A percentile compares a stretch with the other conserved stretches of the same genome.
phyloP scores from a whole-genome alignment of 1,140 invertebrate species.

The Copidosoma floridanum region DNA sequence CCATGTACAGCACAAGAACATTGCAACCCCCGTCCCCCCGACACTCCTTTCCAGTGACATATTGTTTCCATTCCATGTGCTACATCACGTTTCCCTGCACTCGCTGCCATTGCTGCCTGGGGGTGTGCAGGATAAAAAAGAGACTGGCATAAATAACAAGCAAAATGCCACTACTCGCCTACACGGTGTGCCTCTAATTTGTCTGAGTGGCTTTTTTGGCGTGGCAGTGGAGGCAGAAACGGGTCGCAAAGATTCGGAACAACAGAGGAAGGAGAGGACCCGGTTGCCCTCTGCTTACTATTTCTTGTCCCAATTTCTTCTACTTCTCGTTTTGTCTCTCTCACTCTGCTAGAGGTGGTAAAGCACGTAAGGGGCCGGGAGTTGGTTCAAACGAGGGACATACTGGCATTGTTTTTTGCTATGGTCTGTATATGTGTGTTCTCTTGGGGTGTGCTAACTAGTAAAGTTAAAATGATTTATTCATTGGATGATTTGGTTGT shows the following conservation, averaged over 20 bases:
- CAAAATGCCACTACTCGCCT: conserved; percentile 24
- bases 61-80: conserved; percentile 55
- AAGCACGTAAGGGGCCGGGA: too few species aligned
- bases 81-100: too few species aligned
- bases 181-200: conserved; percentile 52
- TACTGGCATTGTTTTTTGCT: background rate
- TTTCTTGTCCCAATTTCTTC: too few species aligned
- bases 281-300: too few species aligned
- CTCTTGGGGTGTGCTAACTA: conserved; percentile 8
- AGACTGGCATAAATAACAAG: conserved; percentile 53
- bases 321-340: too few species aligned
- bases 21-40: conserved; percentile 29
- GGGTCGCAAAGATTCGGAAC: conserved; percentile 20
- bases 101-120: too few species aligned
- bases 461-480: conserved; percentile 23
- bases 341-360: too few species aligned
- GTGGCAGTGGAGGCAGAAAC: conserved; percentile 25
- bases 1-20: conserved; percentile 41
- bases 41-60: conserved; percentile 42
- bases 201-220: conserved; percentile 54
- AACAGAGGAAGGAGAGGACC: too few species aligned
- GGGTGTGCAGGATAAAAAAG: conserved; percentile 49
- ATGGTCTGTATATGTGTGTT: background rate
- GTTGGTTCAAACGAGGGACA: too few species aligned
- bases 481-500: conserved; percentile 18